A percentile compares a stretch with the other conserved stretches of the same genome.
These are phyloP conservation scores for Phyllotreta cruciferae DNA, from an alignment of 2,888 invertebrate genomes.

Conservation along the genomic window DNA sequence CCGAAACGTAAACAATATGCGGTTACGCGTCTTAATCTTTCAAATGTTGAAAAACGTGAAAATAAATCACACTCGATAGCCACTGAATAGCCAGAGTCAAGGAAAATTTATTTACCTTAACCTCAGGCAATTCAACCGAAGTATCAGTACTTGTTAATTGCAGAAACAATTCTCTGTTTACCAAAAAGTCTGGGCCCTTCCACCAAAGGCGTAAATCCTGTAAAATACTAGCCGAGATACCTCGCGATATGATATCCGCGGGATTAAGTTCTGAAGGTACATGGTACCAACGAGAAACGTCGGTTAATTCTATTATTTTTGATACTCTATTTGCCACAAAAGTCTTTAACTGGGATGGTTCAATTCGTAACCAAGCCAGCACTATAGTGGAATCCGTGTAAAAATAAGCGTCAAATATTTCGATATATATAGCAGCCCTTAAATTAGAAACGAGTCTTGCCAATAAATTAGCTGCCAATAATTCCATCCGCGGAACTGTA, in stretches of 20 bases:
- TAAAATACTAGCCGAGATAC: conserved; percentile 23
- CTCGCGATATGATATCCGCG: conserved; percentile 50
- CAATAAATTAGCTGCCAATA: conserved; percentile 33
- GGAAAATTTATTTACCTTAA: too few species aligned
- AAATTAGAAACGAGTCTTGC: conserved; percentile 27
- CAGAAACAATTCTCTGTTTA: too few species aligned
- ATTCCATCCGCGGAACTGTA: conserved; percentile 30
- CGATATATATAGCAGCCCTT: conserved; percentile 6
- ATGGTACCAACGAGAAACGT: conserved; percentile 44
- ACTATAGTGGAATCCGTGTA: conserved; percentile 43
- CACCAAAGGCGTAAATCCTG: conserved; percentile 16
- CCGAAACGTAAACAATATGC: too few species aligned
- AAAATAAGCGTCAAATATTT: conserved; percentile 21
- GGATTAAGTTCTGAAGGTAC: conserved; percentile 47
- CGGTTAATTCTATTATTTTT: conserved; percentile 44
- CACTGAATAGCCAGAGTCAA: too few species aligned
- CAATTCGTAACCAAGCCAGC: conserved; percentile 34
- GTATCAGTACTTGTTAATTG: too few species aligned
- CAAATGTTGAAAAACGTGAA: too few species aligned
- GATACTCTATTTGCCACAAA: conserved; percentile 49
- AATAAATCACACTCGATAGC: too few species aligned
- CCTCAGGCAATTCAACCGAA: too few species aligned
- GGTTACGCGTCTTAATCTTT: too few species aligned
- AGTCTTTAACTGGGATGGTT: conserved; percentile 35
- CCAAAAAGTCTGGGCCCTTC: conserved; percentile 3